phyloP scores from a whole-genome alignment of 2,113 vertebrate species.

The Callopanchax toddi region DNA sequence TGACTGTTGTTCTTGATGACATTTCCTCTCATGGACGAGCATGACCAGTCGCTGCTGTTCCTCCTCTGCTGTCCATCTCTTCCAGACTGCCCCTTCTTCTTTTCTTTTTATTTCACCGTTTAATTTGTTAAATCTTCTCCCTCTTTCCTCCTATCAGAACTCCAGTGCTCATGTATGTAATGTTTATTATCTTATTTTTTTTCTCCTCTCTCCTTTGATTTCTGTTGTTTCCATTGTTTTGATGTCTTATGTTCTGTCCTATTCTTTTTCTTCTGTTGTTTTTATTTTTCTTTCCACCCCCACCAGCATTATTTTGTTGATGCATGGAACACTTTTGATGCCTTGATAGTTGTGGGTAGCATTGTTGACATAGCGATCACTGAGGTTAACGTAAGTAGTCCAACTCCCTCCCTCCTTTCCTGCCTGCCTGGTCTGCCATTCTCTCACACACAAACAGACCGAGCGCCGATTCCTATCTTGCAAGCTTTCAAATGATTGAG shows the following conservation, averaged over 20 bases:
- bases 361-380: constrained; percentile 99
- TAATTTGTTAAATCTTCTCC: constrained; percentile 46
- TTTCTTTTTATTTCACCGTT: constrained; percentile 44
- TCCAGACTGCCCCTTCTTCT: constrained; percentile 62
- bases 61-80: constrained; percentile 69
- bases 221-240: constrained; percentile 75
- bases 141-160: constrained; percentile 59
- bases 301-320: constrained; percentile 99
- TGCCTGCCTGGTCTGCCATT: constrained; percentile 83
- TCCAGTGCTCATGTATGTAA: constrained; percentile 87
- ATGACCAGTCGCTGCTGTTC: constrained; percentile 75
- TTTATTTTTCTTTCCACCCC: constrained; percentile 65
- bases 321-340: constrained; percentile 99
- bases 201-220: constrained; percentile 87
- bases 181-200: constrained; percentile 95
- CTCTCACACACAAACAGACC: constrained; percentile 64
- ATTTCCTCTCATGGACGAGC: constrained; percentile 74
- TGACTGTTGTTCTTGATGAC: constrained; percentile 70
- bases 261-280: constrained; percentile 53
- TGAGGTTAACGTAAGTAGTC: constrained; percentile 99
- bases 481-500: constrained; percentile 68
- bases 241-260: constrained; percentile 93
- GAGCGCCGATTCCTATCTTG: constrained; percentile 68
- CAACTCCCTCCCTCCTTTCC: constrained; percentile 81
- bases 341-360: constrained; percentile 99